Evolutionary conservation across 2,797 vertebrate genomes (phyloP).

Genomic region (Phrynocephalus vlangalii): DNA sequence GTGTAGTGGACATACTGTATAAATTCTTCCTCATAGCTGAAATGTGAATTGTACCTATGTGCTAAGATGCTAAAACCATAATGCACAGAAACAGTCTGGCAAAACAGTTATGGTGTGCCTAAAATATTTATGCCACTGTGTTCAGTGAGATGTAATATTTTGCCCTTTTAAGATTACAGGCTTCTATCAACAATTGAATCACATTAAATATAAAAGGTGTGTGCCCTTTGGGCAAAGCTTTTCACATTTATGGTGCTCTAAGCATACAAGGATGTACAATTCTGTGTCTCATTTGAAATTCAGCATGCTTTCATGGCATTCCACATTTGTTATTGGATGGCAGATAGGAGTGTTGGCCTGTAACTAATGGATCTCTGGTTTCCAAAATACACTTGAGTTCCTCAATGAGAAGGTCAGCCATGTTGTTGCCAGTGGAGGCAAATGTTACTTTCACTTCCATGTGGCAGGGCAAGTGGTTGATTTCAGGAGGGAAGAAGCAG

Average conservation of each 20-base stretch:
- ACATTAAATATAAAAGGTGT: conserved; percentile 48
- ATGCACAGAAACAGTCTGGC: conserved; percentile 46
- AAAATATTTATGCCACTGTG: conserved; percentile 70
- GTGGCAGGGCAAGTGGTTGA: background rate
- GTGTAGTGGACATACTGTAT: background rate
- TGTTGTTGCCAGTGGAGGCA: background rate
- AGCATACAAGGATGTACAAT: conserved; percentile 32
- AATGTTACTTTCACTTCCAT: background rate
- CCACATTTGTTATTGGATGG: background rate
- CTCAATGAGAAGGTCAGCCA: background rate
- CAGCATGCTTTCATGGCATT: background rate
- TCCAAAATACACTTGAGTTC: background rate
- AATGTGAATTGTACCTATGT: conserved; percentile 44
- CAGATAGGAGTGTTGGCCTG: background rate
- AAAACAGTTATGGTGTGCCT: conserved; percentile 56
- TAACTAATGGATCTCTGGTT: background rate
- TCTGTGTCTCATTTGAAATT: conserved; percentile 49
- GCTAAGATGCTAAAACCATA: conserved; percentile 48
- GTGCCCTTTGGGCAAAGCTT: conserved; percentile 26
- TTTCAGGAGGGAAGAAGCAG: background rate
- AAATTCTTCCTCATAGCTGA: conserved; percentile 30
- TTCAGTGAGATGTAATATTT: conserved; percentile 54
- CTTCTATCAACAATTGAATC: conserved; percentile 47
- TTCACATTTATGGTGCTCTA: conserved; percentile 30
- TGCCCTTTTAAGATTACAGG: conserved; percentile 65